phyloP scores from a whole-genome alignment of 2,797 vertebrate species.

The Corythornis leucogaster region DNA sequence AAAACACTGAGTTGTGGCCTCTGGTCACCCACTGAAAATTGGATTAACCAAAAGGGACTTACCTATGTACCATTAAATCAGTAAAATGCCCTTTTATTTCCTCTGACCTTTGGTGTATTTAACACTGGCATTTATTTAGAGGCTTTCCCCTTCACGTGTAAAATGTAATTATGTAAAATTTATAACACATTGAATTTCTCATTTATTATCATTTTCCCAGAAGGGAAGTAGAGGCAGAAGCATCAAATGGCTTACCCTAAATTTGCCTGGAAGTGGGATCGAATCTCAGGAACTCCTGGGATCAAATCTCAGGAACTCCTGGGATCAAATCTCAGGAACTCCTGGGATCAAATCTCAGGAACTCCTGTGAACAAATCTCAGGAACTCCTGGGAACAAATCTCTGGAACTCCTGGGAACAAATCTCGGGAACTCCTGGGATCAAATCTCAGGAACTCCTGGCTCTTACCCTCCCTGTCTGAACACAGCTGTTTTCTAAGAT shows the following conservation, averaged over 20 bases:
- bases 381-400: neutral
- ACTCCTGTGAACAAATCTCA: neutral
- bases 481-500: neutral
- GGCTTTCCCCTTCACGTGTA: neutral
- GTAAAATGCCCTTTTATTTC: neutral
- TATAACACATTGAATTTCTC: accelerated
- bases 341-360: neutral
- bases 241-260: neutral
- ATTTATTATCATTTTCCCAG: neutral
- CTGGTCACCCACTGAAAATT: neutral
- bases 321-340: neutral
- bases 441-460: neutral
- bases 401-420: neutral
- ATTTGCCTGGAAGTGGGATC: neutral
- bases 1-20: neutral
- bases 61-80: neutral
- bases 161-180: neutral
- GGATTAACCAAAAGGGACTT: neutral
- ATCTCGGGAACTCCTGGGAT: neutral
- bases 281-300: no score
- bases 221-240: neutral
- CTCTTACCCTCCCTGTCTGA: neutral
- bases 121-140: neutral
- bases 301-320: neutral
- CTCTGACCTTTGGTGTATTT: neutral